Conservation (phyloP, 2,113 vertebrate species). For the Podarcis cretensis region DNA sequence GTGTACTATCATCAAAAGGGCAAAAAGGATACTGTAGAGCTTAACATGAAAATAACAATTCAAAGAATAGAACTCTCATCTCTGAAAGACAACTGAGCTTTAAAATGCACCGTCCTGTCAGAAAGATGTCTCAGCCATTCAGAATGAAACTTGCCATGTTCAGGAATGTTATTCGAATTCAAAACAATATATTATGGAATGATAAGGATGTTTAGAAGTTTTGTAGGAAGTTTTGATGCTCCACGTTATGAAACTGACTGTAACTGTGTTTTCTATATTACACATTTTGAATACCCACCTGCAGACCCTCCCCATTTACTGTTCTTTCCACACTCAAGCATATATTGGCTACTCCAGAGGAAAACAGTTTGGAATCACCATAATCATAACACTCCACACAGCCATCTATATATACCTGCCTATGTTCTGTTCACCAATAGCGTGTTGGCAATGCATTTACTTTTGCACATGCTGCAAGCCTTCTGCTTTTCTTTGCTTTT, state of each 20-base stretch:
- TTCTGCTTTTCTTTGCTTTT: conserved; percentile 43
- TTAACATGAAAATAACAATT: conserved; percentile 1
- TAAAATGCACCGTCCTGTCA: conserved; percentile 5
- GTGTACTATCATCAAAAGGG: background rate
- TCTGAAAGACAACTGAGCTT: background rate
- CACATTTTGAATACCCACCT: background rate
- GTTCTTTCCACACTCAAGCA: background rate
- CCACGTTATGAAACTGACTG: background rate
- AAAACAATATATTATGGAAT: background rate
- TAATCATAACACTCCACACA: conserved; percentile 24
- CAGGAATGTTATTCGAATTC: conserved; percentile 15
- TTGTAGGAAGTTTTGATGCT: conserved; percentile 21
- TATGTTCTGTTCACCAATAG: conserved; percentile 25
- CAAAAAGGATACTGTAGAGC: background rate
- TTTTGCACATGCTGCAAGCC: conserved; percentile 35
- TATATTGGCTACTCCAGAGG: background rate
- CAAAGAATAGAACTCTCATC: background rate
- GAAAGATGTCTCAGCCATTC: background rate
- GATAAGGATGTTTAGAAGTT: background rate
- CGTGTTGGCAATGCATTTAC: conserved; percentile 33
- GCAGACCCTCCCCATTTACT: conserved; percentile 4
- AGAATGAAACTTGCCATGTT: background rate
- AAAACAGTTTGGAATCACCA: background rate
- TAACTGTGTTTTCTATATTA: background rate
- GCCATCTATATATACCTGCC: conserved; percentile 16